Evolutionary conservation across 2,888 invertebrate genomes (phyloP), one percentile per base, ranked within the genome.

Genomic region (Noctua fimbriata): DNA sequence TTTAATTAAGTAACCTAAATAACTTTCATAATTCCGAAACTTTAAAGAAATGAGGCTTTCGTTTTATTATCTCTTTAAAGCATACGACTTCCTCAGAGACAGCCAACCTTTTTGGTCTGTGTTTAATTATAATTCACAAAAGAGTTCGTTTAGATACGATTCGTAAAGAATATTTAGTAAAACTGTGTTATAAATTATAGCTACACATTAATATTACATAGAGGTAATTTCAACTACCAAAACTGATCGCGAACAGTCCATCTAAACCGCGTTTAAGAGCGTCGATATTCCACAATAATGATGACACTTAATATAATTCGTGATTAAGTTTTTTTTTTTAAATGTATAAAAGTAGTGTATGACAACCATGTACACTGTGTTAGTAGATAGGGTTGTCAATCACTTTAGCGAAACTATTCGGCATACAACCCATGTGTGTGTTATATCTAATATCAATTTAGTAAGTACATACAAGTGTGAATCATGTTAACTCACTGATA

Each of bases 401-500:
- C 24, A 65, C 21, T 32, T 16, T 24, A 28, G 36, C 44, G 18
- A 70, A 76, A 32, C 41, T 67, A 49, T 66, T 67, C 52, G n/a
- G 21, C 32, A 24, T n/a, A 66, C 32, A 70, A 36, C 21, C 1
- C 14, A 60, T 66, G 55, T 28, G 18, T 49, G 65, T 41, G 36
- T 58, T 74, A 73, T 81, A 79, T 60, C 44, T 70, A 70, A 76
- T 81, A 80, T 69, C 69, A 75, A 69, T 83, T 77, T 70, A 24
- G 32, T 52, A 52, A 78, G 55, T 69, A 85, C 60, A 60, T 78
- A 63, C 79, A 70, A 21, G 73, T 76, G 28, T 83, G 70, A 83
- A 78, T 79, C 87, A 79, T 73, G 76, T 75, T 71, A 44, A 44
- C 73, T 69, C 60, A 81, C 55, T 80, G 76, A 55, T 55, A 86